phyloP scores from a whole-genome alignment of 2,113 vertebrate species.

The Dolichallabes microphthalmus region DNA sequence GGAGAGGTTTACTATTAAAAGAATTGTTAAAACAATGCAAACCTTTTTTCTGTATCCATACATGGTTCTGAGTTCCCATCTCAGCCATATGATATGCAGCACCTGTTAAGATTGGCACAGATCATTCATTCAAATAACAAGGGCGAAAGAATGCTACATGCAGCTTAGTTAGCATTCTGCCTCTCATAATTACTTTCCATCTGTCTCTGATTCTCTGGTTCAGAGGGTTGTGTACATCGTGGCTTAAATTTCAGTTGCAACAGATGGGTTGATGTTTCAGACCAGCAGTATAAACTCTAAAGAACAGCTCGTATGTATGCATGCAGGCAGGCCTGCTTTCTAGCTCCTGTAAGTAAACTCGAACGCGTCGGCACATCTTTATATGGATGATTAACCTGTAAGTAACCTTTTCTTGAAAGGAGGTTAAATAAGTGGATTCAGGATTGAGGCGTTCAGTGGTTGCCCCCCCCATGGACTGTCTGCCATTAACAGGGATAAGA shows the following conservation, averaged over 20 bases:
- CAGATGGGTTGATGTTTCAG: background rate
- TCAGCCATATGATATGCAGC: background rate
- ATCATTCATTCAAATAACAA: constrained; percentile 10
- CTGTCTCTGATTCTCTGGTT: background rate
- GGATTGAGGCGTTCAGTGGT: constrained; percentile 14
- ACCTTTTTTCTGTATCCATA: background rate
- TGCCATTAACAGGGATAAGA: constrained; percentile 33
- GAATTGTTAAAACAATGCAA: background rate
- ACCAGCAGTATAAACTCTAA: background rate
- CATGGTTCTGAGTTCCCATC: background rate
- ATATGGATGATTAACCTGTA: constrained; percentile 40
- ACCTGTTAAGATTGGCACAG: constrained; percentile 1
- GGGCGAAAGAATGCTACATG: background rate
- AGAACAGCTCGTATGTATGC: background rate
- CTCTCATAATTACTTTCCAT: constrained; percentile 1
- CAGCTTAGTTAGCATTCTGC: constrained; percentile 2
- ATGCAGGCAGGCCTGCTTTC: background rate
- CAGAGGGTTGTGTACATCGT: background rate
- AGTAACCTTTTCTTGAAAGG: constrained; percentile 25
- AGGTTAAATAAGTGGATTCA: constrained; percentile 34
- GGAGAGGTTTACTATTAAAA: background rate
- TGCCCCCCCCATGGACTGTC: constrained; percentile 15
- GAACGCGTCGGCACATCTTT: constrained; percentile 5
- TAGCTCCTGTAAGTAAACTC: constrained; percentile 20
- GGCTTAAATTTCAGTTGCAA: constrained; percentile 4